A percentile compares a stretch with the other conserved stretches of the same genome.
Conservation (phyloP, 2,797 vertebrate genomes). For the Esox lucius region DNA sequence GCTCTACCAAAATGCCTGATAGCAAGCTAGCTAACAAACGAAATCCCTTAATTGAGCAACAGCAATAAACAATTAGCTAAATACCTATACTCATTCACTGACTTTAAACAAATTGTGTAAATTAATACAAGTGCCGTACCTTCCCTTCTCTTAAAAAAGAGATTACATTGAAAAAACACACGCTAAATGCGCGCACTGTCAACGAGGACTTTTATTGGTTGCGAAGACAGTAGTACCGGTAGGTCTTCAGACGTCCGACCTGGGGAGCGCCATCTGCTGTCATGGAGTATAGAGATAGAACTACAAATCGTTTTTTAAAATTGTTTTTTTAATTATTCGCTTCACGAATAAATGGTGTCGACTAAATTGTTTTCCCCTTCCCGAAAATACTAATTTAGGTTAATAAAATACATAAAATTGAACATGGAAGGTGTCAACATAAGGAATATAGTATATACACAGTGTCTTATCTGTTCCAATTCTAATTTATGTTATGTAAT, state of each 20-base stretch:
- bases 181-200: not conserved
- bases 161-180: not conserved
- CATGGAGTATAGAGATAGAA: not conserved
- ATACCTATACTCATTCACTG: not conserved
- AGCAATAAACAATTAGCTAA: not conserved
- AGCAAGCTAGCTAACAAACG: not conserved
- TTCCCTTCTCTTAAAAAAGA: not conserved
- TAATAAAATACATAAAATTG: too few relatives aligned
- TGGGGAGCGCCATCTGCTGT: not conserved
- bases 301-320: not conserved
- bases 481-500: too few relatives aligned
- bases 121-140: not conserved
- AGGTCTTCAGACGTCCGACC: not conserved
- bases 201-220: not conserved
- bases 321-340: too few relatives aligned
- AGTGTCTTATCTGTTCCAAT: not conserved
- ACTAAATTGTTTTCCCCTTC: not conserved
- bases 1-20: not conserved
- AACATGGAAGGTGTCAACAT: too few relatives aligned
- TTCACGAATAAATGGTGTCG: not conserved
- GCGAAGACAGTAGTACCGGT: not conserved
- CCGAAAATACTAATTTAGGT: not conserved
- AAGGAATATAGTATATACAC: not conserved
- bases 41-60: not conserved
- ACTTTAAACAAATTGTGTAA: not conserved